Conservation (phyloP, 2,888 invertebrate species). For the Eudemis profundana region DNA sequence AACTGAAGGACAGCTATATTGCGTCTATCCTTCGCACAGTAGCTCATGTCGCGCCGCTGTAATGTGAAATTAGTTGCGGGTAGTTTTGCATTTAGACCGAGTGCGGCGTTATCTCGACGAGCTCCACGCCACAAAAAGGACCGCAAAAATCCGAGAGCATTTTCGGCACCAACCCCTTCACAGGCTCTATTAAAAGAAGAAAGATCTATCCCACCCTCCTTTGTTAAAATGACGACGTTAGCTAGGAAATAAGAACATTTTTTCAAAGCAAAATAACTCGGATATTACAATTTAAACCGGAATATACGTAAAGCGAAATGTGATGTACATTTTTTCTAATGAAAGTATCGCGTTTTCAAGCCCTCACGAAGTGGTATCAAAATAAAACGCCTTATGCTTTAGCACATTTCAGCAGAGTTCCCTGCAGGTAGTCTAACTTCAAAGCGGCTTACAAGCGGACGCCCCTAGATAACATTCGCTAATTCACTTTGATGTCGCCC, state of each 20-base stretch:
- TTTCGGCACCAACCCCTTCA: constrained; percentile 63
- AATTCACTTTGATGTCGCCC: constrained; percentile 84
- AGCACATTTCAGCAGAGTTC: constrained; percentile 69
- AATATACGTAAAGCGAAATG: constrained; percentile 42
- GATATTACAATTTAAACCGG: constrained; percentile 32
- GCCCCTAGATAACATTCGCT: constrained; percentile 84
- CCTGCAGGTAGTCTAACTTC: constrained; percentile 78
- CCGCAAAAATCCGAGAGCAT: constrained; percentile 60
- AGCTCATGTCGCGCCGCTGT: constrained; percentile 39
- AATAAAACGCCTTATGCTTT: constrained; percentile 71
- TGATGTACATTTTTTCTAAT: constrained; percentile 45
- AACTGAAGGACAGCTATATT: constrained; percentile 33
- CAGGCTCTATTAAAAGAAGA: constrained; percentile 65
- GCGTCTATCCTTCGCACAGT: constrained; percentile 28
- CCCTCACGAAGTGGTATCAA: constrained; percentile 59
- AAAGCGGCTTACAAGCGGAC: constrained; percentile 83
- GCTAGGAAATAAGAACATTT: constrained; percentile 54
- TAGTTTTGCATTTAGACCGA: constrained; percentile 69
- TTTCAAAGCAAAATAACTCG: constrained; percentile 48
- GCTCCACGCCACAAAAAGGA: constrained; percentile 57
- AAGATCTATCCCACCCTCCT: constrained; percentile 60
- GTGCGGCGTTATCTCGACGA: constrained; percentile 61
- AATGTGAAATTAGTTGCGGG: constrained; percentile 55
- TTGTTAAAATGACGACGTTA: constrained; percentile 54
- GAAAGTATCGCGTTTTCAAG: constrained; percentile 47